Conservation (phyloP, 2,888 invertebrate genomes). For the Aphelenchoides bicaudatus region DNA sequence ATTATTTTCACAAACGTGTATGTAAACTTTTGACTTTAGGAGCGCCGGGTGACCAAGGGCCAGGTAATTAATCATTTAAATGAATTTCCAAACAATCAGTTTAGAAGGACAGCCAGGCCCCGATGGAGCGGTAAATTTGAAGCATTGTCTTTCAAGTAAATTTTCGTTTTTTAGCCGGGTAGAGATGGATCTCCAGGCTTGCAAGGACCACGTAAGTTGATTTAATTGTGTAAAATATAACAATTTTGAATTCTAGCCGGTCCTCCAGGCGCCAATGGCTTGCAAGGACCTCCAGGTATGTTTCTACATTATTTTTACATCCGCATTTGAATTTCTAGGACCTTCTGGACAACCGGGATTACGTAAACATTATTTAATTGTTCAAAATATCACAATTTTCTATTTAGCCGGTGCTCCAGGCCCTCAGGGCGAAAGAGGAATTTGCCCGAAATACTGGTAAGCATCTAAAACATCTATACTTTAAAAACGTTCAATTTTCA, state of each 20-base stretch:
- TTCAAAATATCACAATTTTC: not conserved
- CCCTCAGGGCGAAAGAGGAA: slow-evolving; percentile 37
- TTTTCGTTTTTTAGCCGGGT: too few relatives aligned
- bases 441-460: slow-evolving; percentile 44
- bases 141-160: too few relatives aligned
- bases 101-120: slow-evolving; percentile 48
- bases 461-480: not conserved
- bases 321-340: slow-evolving; percentile 25
- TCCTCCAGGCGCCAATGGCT: slow-evolving; percentile 40
- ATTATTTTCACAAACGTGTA: too few relatives aligned
- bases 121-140: too few relatives aligned
- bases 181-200: too few relatives aligned
- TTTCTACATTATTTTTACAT: not conserved
- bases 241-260: slow-evolving; percentile 29
- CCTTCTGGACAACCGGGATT: slow-evolving; percentile 49
- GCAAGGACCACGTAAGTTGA: too few relatives aligned
- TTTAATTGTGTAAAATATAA: too few relatives aligned
- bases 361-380: slow-evolving; percentile 40
- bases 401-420: slow-evolving; percentile 27
- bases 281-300: slow-evolving; percentile 30
- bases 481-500: not conserved
- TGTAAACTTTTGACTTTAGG: too few relatives aligned
- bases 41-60: too few relatives aligned
- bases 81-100: too few relatives aligned
- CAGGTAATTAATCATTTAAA: too few relatives aligned